Percentiles rank a stretch among this genome's conserved stretches.
These are phyloP conservation scores for Euschistus heros DNA, from an alignment of 1,140 invertebrate genomes.

Conservation along the genomic window DNA sequence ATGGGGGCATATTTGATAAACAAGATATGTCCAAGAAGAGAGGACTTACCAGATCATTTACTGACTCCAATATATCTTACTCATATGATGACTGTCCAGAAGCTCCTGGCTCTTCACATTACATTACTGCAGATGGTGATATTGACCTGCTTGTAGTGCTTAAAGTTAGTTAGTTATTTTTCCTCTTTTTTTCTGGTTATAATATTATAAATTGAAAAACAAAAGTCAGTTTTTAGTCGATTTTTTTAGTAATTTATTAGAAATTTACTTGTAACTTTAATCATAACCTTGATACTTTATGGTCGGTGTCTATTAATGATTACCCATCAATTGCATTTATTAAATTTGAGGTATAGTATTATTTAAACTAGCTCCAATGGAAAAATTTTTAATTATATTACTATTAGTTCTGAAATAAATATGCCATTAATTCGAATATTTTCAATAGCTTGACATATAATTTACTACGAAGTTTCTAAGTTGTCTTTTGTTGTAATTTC, in stretches of 20 bases:
- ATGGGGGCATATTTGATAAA: neutral
- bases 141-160: conserved; percentile 84
- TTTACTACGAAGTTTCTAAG: no score
- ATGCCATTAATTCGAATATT: no score
- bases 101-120: conserved; percentile 78
- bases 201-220: no score
- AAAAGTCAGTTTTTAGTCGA: neutral
- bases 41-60: conserved; percentile 74
- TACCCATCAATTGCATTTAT: no score
- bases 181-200: neutral
- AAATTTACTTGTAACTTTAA: neutral
- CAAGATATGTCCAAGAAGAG: conserved; percentile 38
- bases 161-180: conserved; percentile 45
- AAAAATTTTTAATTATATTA: no score
- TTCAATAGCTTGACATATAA: no score
- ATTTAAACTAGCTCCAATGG: no score
- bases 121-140: conserved; percentile 90
- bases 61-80: conserved; percentile 90
- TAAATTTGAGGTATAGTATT: no score
- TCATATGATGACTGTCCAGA: conserved; percentile 64
- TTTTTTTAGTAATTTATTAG: neutral
- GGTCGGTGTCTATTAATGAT: no score
- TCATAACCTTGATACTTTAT: neutral
- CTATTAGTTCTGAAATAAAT: no score
- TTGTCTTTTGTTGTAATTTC: no score